Evolutionary conservation across 2,113 vertebrate species (phyloP).

Genomic region (Arvicanthis niloticus): DNA sequence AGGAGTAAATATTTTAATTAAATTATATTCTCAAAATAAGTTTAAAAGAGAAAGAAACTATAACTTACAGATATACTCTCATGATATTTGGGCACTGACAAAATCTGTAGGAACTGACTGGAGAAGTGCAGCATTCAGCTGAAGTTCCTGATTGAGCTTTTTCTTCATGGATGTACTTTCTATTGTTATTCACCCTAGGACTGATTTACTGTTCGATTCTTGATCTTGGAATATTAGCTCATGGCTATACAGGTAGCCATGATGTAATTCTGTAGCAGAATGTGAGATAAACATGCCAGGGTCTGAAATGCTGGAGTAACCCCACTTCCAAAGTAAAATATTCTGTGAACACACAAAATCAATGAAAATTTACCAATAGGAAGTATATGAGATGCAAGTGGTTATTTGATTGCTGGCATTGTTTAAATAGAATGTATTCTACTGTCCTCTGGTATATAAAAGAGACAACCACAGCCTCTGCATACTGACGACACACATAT

Average conservation of each 20-base stretch:
- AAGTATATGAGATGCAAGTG: neutral
- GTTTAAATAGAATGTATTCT: neutral
- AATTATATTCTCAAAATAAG: neutral
- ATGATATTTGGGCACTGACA: neutral
- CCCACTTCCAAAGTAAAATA: neutral
- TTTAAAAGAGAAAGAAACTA: neutral
- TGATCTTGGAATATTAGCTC: neutral
- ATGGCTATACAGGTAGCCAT: too few relatives aligned
- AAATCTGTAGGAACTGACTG: neutral
- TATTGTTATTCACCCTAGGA: neutral
- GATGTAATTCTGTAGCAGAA: neutral
- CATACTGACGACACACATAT: fast-evolving
- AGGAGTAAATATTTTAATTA: neutral
- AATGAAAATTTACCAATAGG: neutral
- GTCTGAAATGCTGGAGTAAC: neutral
- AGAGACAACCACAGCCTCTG: neutral
- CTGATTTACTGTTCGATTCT: neutral
- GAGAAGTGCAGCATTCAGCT: neutral
- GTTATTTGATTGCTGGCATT: neutral
- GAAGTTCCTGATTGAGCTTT: neutral
- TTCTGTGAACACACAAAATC: neutral
- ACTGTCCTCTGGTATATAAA: neutral
- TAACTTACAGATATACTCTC: neutral
- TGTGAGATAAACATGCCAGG: neutral
- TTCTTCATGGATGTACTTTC: neutral